These are phyloP conservation scores for Naja naja DNA, from an alignment of 2,113 vertebrate genomes.

Conservation along the genomic window DNA sequence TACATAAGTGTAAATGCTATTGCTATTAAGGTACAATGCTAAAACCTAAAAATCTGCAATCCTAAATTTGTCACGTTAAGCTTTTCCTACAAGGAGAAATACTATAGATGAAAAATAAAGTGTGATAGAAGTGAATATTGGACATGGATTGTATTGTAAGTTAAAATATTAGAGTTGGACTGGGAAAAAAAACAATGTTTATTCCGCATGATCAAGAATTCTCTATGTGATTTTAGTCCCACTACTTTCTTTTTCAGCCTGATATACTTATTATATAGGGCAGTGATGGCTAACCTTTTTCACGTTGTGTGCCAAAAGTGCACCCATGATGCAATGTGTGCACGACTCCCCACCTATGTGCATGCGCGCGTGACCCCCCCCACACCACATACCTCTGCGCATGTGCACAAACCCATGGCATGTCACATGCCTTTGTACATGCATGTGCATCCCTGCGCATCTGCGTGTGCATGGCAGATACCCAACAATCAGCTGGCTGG, in stretches of 20 bases:
- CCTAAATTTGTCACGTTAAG: background rate
- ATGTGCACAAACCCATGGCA: too few species aligned
- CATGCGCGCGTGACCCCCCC: too few species aligned
- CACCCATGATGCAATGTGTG: too few species aligned
- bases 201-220: background rate
- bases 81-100: background rate
- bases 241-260: background rate
- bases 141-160: background rate
- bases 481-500: too few species aligned
- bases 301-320: too few species aligned
- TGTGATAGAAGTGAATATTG: background rate
- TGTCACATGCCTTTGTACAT: too few species aligned
- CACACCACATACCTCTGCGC: too few species aligned
- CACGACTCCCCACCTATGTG: fast-evolving
- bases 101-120: background rate
- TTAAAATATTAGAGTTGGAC: background rate
- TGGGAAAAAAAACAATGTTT: background rate
- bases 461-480: too few species aligned
- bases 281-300: too few species aligned
- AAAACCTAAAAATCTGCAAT: background rate
- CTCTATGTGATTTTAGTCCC: background rate
- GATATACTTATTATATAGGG: background rate
- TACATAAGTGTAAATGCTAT: too few species aligned
- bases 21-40: background rate
- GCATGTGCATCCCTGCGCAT: too few species aligned